Evolutionary conservation across 2,888 invertebrate species (phyloP).

Genomic region (Tenthredo notha): DNA sequence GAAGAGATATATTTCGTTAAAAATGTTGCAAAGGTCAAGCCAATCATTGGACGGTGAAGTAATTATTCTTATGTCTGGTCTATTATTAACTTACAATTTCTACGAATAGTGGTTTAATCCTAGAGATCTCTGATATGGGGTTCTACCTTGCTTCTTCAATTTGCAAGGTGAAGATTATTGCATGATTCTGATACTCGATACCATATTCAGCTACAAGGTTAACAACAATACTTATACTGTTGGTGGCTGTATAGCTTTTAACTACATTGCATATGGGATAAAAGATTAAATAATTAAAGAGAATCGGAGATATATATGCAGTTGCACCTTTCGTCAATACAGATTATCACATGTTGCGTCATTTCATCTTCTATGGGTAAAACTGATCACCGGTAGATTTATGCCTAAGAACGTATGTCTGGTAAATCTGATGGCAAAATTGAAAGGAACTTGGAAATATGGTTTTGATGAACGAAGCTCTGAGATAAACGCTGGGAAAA

Average conservation of each 20-base stretch:
- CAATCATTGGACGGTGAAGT: too few relatives aligned
- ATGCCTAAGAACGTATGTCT: neutral
- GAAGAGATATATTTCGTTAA: neutral
- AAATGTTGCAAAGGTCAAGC: neutral
- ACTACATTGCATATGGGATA: neutral
- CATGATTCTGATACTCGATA: neutral
- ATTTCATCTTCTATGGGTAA: neutral
- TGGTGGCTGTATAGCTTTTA: neutral
- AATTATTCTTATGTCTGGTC: neutral
- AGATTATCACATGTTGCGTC: neutral
- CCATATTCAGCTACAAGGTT: neutral
- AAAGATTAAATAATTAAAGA: neutral
- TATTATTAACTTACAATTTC: neutral
- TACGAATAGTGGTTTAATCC: neutral
- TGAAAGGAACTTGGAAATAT: too few relatives aligned
- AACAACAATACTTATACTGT: neutral
- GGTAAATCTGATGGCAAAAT: neutral
- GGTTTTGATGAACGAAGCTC: too few relatives aligned
- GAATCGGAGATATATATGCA: neutral
- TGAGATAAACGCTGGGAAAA: too few relatives aligned
- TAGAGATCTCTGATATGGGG: neutral
- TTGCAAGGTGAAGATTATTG: neutral
- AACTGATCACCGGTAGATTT: neutral
- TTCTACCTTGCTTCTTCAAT: neutral
- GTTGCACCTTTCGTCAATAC: too few relatives aligned